Base-by-base conservation (phyloP, 2,797 vertebrate species). In the Sphenopsis melanotis region DNA sequence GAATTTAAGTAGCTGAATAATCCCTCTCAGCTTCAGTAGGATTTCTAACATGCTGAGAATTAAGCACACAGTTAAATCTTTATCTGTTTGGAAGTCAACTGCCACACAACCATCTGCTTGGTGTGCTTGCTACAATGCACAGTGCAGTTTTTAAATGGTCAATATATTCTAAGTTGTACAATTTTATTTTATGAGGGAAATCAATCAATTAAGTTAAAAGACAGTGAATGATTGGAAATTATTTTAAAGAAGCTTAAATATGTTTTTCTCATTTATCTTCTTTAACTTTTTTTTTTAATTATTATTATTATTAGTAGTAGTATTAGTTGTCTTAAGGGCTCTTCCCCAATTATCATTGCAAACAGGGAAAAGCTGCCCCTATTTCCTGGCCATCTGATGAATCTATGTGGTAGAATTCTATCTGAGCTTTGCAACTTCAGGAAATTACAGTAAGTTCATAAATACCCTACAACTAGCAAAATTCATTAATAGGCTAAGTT, bases 1-100 rank as follows among this genome's bases (percentile, higher is more conserved):
- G 66, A 84, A 93, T 84, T 66, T 89, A 84, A 89, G 79, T 12
- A 78, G 24, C 46, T 64, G 37, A 93, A 77, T 89, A 94, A 94
- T 81, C 27, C 27, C 21, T 29, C 52, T 56, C 65, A 81, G 64
- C 41, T 84, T 79, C 64, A 80, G 37, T 23, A 74, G 44, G 34
- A 59, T 89, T 84, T 63, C 68, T 64, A 66, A 50, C 46, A 16
- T 36, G 59, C 29, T 83, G 82, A 78, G 91, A 96, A 87, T 85
- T 65, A 71, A 85, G 32, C 32, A 52, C 46, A 27, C 32, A 41
- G 27, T 87, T 70, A 83, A 90, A 70, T 77, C 37, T 87, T 83
- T 20, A 75, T n/a, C 29, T 80, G 3, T 44, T 56, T 77, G n/a
- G 39, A 74, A 77, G 68, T 42, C 68, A 77, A 3, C 10, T 77